Base-by-base conservation (phyloP, 2,113 vertebrate species). In the Triplophysa siluroides region DNA sequence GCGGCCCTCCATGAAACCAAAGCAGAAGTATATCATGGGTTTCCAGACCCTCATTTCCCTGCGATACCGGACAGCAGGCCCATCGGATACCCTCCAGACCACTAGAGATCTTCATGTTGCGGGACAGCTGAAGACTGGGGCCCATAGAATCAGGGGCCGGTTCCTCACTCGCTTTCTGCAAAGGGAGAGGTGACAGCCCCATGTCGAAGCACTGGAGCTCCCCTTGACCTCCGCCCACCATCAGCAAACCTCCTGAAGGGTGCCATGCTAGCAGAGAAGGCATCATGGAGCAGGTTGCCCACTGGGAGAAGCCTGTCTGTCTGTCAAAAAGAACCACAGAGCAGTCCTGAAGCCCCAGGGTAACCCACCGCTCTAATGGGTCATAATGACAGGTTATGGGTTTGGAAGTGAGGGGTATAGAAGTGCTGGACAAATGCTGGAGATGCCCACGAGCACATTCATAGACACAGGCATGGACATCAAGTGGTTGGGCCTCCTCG, bases 141-240 rank as follows among this genome's bases (percentile, higher is more conserved):
- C 78, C 74, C 41, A 9, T 13, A 4, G 64, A 77, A 26, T 86
- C 87, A 26, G 93, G 91, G 50, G 89, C 85, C 19, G 81, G 76
- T 38, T 97, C 94, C 88, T 98, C 96, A 58, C 94, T 93, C 77
- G 97, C 77, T 76, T 98, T 90, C 10, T 94, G 93, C 83, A 96
- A 79, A 77, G 89, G 91, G 73, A 99, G 0, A 14, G 95, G 94
- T 2, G 94, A 95, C 66, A 99, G 87, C 0, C 95, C 95, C 0
- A 91, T 91, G 89, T 99, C 97, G 85, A 98, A 97, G 85, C 95
- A 91, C 83, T 97, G 94, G 82, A 99, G 86, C 83, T 98, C 96
- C 13, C 95, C 95, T 85, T 96, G 95, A 47, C 90, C 93, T 76
- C 93, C 94, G n/a, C 94, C 95, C 18, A 89, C 92, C 82, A 95